Base-by-base conservation (phyloP, 1,140 invertebrate genomes). In the Telenomus remus region DNA sequence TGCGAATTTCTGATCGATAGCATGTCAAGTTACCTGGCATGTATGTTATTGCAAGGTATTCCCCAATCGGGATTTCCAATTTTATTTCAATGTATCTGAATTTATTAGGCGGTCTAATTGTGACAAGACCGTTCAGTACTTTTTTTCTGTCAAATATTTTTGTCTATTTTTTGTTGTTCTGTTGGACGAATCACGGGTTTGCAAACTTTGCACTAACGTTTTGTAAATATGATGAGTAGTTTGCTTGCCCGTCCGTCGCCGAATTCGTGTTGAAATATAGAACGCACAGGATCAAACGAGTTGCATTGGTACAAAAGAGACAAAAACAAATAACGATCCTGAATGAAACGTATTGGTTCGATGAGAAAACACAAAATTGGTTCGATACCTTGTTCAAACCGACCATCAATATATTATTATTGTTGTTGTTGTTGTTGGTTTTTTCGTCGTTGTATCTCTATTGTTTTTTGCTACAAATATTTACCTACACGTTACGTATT, bases 381-480 rank as follows among this genome's bases (percentile, higher is more conserved):
- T 64, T 63, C 35, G 33, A 47, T 54, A 37, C 14, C 27, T 51
- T 44, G 47, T 73, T 73, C 64, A 7, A 14, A 73, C 33, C 55
- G n/a, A 73, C 34, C 19, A 27, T 27, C 19, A 27, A 27, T 66
- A 68, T 64, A 39, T 74, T 72, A 65, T 72, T 82, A 77, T 78
- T 82, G 49, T 82, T 81, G 64, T 81, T 82, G 66, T 83, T 78
- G 65, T 82, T 72, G 68, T 78, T 75, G 73, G 73, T 79, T 68
- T 78, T 78, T 77, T 82, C 78, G 76, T 77, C 79, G 70, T 82
- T 84, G 80, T 81, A 80, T 74, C 75, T 76, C 78, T 83, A 78
- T 81, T 27, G 19, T 80, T 73, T 80, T n/a, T 79, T 79, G 69
- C 76, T 76, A 78, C 74, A 76, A 75, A 73, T 76, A 78, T 39